These are phyloP conservation scores for Laothoe populi DNA, from an alignment of 2,888 invertebrate species.

Conservation along the genomic window DNA sequence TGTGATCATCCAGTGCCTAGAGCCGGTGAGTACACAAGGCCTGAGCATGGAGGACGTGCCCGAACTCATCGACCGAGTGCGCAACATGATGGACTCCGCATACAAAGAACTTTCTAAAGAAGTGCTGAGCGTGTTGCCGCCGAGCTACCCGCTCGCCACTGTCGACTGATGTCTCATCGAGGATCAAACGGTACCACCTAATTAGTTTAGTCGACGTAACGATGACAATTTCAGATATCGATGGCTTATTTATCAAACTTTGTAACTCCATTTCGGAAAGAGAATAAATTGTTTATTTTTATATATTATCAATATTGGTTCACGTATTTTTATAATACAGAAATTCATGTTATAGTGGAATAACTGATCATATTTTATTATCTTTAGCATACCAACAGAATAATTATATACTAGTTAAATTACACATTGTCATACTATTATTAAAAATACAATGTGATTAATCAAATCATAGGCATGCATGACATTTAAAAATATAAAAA, in stretches of 20 bases:
- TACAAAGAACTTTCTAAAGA: constrained; percentile 81
- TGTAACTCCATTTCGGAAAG: no score
- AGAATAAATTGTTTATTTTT: no score
- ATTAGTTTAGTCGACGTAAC: neutral
- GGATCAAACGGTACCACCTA: constrained; percentile 39
- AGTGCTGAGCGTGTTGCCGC: constrained; percentile 72
- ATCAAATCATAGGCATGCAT: no score
- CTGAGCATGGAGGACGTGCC: constrained; percentile 79
- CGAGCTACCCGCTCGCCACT: constrained; percentile 78
- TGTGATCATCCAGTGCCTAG: constrained; percentile 81
- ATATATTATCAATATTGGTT: no score
- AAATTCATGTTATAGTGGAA: no score
- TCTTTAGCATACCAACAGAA: no score
- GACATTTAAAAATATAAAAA: no score
- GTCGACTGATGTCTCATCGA: constrained; percentile 50
- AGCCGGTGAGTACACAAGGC: constrained; percentile 80
- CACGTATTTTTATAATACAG: no score
- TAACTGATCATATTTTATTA: no score
- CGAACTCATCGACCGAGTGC: constrained; percentile 74
- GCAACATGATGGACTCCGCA: constrained; percentile 76
- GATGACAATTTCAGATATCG: neutral
- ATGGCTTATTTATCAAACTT: neutral
- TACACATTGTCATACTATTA: no score
- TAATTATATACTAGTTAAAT: no score
- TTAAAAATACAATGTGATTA: no score